These are phyloP conservation scores for Pangasius djambal DNA, from an alignment of 2,797 vertebrate species.

Conservation along the genomic window DNA sequence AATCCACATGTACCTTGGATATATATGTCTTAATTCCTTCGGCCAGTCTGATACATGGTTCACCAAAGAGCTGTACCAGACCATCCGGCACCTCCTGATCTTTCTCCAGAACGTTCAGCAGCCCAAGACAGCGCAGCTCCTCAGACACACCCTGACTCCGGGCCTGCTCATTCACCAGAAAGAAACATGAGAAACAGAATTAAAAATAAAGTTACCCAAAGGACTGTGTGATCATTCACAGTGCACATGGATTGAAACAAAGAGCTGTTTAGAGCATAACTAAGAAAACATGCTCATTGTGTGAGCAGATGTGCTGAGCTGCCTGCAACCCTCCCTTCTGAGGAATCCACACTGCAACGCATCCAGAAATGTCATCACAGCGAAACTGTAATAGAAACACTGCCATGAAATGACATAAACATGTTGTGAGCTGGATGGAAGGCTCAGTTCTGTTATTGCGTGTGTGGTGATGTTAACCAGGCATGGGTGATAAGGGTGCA, in stretches of 20 bases:
- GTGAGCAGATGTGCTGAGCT: constrained; percentile 1
- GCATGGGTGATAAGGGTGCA: background rate
- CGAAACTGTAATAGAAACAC: background rate
- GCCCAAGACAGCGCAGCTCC: constrained; percentile 72
- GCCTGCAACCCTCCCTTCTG: background rate
- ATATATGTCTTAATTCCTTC: constrained; percentile 73
- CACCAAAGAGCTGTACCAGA: constrained; percentile 62
- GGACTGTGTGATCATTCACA: background rate
- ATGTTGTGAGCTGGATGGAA: constrained; percentile 9
- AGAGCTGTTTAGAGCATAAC: background rate
- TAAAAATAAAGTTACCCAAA: constrained; percentile 12
- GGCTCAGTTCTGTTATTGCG: background rate
- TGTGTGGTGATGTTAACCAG: constrained; percentile 9
- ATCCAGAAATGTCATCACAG: constrained; percentile 20
- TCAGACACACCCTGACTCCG: constrained; percentile 65
- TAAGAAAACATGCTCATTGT: background rate
- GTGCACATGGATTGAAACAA: background rate
- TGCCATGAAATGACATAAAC: constrained; percentile 9
- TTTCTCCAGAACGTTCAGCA: constrained; percentile 66
- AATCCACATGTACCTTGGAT: constrained; percentile 65
- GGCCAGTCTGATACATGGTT: constrained; percentile 73
- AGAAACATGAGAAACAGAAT: constrained; percentile 2
- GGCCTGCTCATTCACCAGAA: constrained; percentile 56
- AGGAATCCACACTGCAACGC: background rate
- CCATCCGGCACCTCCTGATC: constrained; percentile 60